Base-by-base conservation (phyloP, 2,113 vertebrate species). In the Charina bottae region DNA sequence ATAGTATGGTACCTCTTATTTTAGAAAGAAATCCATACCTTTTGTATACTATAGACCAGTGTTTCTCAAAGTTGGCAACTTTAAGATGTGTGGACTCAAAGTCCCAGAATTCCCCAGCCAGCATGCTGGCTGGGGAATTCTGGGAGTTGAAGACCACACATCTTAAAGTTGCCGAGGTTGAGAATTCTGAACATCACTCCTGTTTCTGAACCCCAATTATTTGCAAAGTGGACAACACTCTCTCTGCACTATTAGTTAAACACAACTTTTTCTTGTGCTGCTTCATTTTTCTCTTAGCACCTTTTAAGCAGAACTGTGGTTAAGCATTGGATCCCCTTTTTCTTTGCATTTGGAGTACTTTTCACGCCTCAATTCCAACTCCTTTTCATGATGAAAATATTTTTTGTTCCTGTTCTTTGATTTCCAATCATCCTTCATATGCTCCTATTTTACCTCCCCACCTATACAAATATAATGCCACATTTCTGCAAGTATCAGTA, bases 21-120 rank as follows among this genome's bases (percentile, higher is more conserved):
- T 92, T 58, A 59, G 62, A 53, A 78, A 92, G 78, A 88, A 46
- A 83, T 83, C 83, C 42, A 59, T 87, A 23, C 24, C 37, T 91
- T 91, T 92, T 78, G 72, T 23, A 21, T 42, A 23, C 72, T 78
- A 6, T 37, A 78, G 17, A 17, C 68, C 33, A 78, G 72, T 42
- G 7, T 42, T 78, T 78, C 17, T 42, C 17, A 49, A 42, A 78
- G 33, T 19, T 78, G 33, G 33, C 8, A 78, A 78, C 17, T 21
- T 64, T 42, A 78, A 78, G 33, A 42, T 78, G 72, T 78, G 72
- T 78, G 72, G 21, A 78, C 42, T 78, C 37, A 15, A 33, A 3
- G 6, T 78, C 33, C 19, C 33, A 78, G 33, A 78, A 78, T 78
- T 42, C 17, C 33, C 72, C 33, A 78, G 7, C 33, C 9, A 46